phyloP scores from a whole-genome alignment of 1,140 invertebrate species.

The Eupeodes corollae region DNA sequence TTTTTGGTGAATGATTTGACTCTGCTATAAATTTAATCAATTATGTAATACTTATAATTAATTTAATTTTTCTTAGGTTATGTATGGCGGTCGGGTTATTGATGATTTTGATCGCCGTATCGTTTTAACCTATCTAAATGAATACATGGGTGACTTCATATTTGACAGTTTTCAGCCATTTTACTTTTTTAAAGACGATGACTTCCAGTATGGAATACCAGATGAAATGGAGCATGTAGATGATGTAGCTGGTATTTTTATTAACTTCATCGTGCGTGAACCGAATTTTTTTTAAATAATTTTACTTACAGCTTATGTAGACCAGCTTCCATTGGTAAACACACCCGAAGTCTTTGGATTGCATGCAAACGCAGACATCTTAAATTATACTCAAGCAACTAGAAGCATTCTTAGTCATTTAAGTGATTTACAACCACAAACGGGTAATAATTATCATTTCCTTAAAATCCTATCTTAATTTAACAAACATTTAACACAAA shows the following conservation, averaged over 20 bases:
- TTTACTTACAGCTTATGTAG: slow-evolving; percentile 41
- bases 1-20: no score
- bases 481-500: no score
- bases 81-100: slow-evolving; percentile 86
- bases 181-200: slow-evolving; percentile 68
- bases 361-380: slow-evolving; percentile 86
- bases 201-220: slow-evolving; percentile 70
- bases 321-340: slow-evolving; percentile 58
- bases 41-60: no score
- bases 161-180: slow-evolving; percentile 82
- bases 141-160: slow-evolving; percentile 87
- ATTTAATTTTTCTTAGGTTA: slow-evolving; percentile 49
- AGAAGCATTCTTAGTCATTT: slow-evolving; percentile 73
- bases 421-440: slow-evolving; percentile 78
- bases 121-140: slow-evolving; percentile 78
- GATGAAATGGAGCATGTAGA: slow-evolving; percentile 40
- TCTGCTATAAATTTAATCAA: no score
- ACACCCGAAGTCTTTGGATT: slow-evolving; percentile 82
- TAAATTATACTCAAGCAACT: slow-evolving; percentile 74
- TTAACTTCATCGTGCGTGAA: background rate
- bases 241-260: background rate
- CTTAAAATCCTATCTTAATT: no score
- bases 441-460: no score
- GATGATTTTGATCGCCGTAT: slow-evolving; percentile 79
- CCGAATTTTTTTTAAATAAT: background rate